These are phyloP conservation scores for Drosophila phalerata DNA, from an alignment of 2,888 invertebrate species.

Conservation along the genomic window DNA sequence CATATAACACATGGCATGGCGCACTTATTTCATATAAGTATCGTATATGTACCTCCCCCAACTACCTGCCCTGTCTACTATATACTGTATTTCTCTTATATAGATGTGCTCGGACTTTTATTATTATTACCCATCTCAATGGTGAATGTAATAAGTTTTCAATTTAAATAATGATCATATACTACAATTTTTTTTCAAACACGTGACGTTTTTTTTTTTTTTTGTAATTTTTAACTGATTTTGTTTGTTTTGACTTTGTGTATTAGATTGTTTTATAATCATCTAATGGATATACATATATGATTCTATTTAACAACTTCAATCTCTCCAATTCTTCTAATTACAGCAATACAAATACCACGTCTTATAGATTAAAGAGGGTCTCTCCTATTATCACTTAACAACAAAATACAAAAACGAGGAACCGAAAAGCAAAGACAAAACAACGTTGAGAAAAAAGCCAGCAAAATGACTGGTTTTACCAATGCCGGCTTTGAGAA, in stretches of 20 bases:
- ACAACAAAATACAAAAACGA: constrained; percentile 1
- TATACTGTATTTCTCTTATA: not conserved
- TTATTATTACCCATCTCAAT: constrained; percentile 42
- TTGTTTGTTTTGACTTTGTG: constrained; percentile 28
- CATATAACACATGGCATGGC: constrained; percentile 38
- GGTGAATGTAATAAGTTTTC: constrained; percentile 44
- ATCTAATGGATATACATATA: constrained; percentile 5
- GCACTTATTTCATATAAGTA: constrained; percentile 27
- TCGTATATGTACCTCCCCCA: not conserved
- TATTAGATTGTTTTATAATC: constrained; percentile 25
- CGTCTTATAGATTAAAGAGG: constrained; percentile 35
- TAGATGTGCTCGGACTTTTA: constrained; percentile 12
- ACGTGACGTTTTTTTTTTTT: constrained; percentile 17
- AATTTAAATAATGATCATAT: constrained; percentile 44
- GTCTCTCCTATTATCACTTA: not conserved
- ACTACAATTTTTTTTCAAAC: constrained; percentile 12
- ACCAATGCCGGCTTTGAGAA: constrained; percentile 84
- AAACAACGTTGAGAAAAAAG: constrained; percentile 10
- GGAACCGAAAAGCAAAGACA: not conserved
- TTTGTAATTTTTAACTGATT: constrained; percentile 1
- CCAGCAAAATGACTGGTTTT: constrained; percentile 83
- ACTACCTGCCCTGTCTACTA: not conserved
- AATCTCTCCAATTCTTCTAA: constrained; percentile 25
- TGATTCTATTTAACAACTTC: constrained; percentile 42
- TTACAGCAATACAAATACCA: constrained; percentile 41